Percentiles rank a stretch among this genome's conserved stretches.
These are phyloP conservation scores for Drosophila barbarae DNA, from an alignment of 2,888 invertebrate species.

Conservation along the genomic window DNA sequence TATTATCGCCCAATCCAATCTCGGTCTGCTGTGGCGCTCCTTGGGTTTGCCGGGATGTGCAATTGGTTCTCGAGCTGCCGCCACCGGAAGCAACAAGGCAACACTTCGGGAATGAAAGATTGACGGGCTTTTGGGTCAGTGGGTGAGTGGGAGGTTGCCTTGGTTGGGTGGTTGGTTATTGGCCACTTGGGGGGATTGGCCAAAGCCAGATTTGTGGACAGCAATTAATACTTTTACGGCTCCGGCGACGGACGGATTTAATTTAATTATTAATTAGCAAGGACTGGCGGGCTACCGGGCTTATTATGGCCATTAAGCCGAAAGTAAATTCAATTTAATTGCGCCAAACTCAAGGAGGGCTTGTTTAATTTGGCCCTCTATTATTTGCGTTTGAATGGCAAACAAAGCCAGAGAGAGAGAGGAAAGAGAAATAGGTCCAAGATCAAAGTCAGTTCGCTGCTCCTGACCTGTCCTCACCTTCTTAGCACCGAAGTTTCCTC, in stretches of 20 bases:
- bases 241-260: conserved; percentile 52
- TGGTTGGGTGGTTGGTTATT: conserved; percentile 11
- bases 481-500: conserved; percentile 26
- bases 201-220: conserved; percentile 54
- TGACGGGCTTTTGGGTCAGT: conserved; percentile 44
- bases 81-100: conserved; percentile 61
- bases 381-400: conserved; percentile 63
- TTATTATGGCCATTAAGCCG: conserved; percentile 67
- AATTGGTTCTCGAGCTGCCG: conserved; percentile 53
- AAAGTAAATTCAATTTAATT: conserved; percentile 61
- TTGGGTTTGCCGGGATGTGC: conserved; percentile 38
- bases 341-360: conserved; percentile 20
- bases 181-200: conserved; percentile 30
- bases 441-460: conserved; percentile 65
- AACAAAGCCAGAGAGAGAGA: conserved; percentile 44
- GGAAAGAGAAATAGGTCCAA: conserved; percentile 38
- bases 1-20: conserved; percentile 66
- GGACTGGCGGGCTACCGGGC: conserved; percentile 6
- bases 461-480: conserved; percentile 42
- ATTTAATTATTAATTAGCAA: conserved; percentile 69
- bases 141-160: conserved; percentile 9
- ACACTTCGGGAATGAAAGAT: conserved; percentile 58
- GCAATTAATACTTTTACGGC: conserved; percentile 68
- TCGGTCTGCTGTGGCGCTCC: conserved; percentile 25
- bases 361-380: conserved; percentile 53